A percentile compares a stretch with the other conserved stretches of the same genome.
Evolutionary conservation across 2,113 vertebrate genomes (phyloP).

Genomic region (Hyperopisus bebe): DNA sequence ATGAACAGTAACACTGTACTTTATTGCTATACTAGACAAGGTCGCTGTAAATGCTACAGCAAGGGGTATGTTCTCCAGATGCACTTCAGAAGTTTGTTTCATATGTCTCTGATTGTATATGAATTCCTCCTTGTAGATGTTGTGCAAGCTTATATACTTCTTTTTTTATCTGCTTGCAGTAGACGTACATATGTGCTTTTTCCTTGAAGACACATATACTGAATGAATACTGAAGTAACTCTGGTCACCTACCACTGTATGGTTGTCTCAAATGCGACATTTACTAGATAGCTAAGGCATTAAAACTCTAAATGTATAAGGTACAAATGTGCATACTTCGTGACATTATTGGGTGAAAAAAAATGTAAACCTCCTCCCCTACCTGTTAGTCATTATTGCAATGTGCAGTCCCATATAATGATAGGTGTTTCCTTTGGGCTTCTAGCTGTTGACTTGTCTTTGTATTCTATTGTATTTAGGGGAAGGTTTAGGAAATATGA

Average conservation of each 20-base stretch:
- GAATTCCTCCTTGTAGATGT: background rate
- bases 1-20: background rate
- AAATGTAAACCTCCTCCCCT: background rate
- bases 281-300: background rate
- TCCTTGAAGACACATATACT: background rate
- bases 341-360: background rate
- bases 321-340: background rate
- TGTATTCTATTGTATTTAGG: background rate
- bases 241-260: background rate
- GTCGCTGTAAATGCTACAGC: background rate
- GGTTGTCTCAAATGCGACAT: background rate
- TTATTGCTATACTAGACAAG: background rate
- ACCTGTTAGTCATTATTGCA: background rate
- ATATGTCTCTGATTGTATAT: background rate
- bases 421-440: background rate
- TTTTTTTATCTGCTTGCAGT: background rate
- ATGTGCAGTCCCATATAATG: background rate
- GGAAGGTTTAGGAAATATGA: background rate
- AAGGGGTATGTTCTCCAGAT: background rate
- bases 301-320: background rate
- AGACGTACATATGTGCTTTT: background rate
- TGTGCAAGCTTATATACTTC: background rate
- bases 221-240: background rate
- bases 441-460: background rate
- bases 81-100: background rate